Evolutionary conservation across 2,797 vertebrate genomes (phyloP).

Genomic region (Erithacus rubecula): DNA sequence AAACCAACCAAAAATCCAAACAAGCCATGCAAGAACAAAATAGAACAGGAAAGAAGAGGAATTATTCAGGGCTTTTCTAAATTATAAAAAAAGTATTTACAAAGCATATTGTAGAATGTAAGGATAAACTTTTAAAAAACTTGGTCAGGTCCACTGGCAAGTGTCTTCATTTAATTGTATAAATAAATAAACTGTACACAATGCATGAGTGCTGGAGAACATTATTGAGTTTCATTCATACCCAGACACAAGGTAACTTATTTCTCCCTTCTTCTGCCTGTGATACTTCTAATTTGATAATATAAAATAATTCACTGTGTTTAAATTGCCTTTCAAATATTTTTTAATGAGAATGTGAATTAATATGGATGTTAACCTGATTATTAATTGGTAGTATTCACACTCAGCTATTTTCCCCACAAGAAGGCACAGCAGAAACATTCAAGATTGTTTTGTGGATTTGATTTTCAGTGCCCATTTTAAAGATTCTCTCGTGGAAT

Average conservation of each 20-base stretch:
- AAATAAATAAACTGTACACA: neutral
- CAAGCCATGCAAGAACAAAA: neutral
- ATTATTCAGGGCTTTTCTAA: neutral
- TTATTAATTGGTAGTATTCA: neutral
- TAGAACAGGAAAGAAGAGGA: neutral
- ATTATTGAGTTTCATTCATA: neutral
- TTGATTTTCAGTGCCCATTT: neutral
- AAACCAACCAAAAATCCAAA: too few relatives aligned
- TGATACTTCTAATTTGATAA: neutral
- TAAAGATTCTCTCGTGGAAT: neutral
- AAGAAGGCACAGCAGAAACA: neutral
- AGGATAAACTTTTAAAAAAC: neutral
- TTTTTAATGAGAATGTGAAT: neutral
- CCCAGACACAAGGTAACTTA: neutral
- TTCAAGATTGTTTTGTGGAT: neutral
- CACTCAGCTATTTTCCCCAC: neutral
- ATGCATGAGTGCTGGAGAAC: neutral
- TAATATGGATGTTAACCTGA: neutral
- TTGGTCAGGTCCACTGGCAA: neutral
- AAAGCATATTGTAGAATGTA: neutral
- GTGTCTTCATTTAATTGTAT: neutral
- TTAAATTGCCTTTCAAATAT: neutral
- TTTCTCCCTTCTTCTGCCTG: neutral
- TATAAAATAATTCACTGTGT: neutral
- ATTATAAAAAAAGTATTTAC: neutral